Base-by-base conservation (phyloP, 2,888 invertebrate genomes). In the Notodromas monacha region DNA sequence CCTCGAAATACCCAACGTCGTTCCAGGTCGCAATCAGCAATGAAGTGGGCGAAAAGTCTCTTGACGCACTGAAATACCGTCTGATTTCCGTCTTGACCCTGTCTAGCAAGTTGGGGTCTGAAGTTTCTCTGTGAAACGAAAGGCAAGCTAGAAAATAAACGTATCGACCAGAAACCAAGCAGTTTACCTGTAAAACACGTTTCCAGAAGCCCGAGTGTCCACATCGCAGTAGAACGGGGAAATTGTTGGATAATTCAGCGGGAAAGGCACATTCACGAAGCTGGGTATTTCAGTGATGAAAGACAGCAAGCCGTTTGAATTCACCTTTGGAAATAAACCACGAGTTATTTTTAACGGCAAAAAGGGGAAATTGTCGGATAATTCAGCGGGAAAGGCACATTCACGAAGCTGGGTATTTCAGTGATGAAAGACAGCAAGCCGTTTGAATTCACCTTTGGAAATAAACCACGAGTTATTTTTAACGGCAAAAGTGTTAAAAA, bases 211-310 rank as follows among this genome's bases (percentile, higher is more conserved):
- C 2, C 65, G 58, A 1, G 68, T 74, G 45, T 89, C 86, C 3
- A 86, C 62, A 48, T 89, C 84, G 0, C 76, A 64, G 47, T 86
- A 79, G 40, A 84, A 67, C 1, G 74, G 73, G 0, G 84, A 74
- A 40, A 89, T 73, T 2, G 73, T 61, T 1, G 81, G 70, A 47
- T 76, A 76, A 36, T 69, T 74, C 40, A 79, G 52, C 1, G 81
- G 79, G 46, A 81, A 77, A 42, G 79, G 69, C 16, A 70, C 63
- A 47, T 79, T 79, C 42, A 73, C 58, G 47, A 76, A 86, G 30
- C 62, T 60, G 4, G 74, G 63, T 37, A 84, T 67, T 40, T 79
- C 72, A n/a, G 72, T 66, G 44, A 69, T 59, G 46, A 86, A 84
- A 4, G 84, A 73, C 16, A 86, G 47, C 11, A 81, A 60, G 28